phyloP scores from a whole-genome alignment of 1,140 invertebrate species.

The Aphidius ervi region DNA sequence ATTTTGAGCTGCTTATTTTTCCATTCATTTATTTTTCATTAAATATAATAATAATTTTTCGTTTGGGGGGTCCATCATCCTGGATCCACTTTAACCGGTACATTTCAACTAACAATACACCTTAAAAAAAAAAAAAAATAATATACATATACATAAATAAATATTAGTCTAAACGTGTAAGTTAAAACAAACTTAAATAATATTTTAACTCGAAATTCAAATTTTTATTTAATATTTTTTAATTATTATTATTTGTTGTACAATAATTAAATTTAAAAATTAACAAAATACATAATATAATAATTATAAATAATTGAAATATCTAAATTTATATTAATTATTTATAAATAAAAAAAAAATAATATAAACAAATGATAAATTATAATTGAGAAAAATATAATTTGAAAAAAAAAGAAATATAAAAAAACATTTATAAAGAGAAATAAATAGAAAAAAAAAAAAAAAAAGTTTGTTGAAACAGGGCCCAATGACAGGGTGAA shows the following conservation, averaged over 20 bases:
- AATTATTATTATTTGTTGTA: no score
- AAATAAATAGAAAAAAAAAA: slow-evolving; percentile 18
- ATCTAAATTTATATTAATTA: no score
- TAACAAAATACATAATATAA: no score
- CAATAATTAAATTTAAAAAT: no score
- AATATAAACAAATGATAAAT: not conserved
- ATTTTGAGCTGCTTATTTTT: no score
- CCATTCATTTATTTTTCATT: no score
- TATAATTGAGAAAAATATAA: slow-evolving; percentile 4
- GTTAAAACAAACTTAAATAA: slow-evolving; percentile 44
- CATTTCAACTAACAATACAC: slow-evolving; percentile 35
- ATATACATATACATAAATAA: slow-evolving; percentile 40
- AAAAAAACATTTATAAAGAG: slow-evolving; percentile 11
- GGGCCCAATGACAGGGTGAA: slow-evolving; percentile 22
- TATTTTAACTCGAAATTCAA: slow-evolving; percentile 13
- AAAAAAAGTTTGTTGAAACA: slow-evolving; percentile 36
- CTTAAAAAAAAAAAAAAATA: slow-evolving; percentile 23
- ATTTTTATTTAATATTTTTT: not conserved
- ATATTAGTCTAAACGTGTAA: slow-evolving; percentile 45
- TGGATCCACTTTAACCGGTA: slow-evolving; percentile 24
- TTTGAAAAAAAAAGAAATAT: slow-evolving; percentile 2
- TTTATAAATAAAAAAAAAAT: not conserved
- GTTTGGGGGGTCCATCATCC: no score
- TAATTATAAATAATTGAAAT: no score
- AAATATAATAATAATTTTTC: no score